These are phyloP conservation scores for Eleginops maclovinus DNA, from an alignment of 2,113 vertebrate species.

Conservation along the genomic window DNA sequence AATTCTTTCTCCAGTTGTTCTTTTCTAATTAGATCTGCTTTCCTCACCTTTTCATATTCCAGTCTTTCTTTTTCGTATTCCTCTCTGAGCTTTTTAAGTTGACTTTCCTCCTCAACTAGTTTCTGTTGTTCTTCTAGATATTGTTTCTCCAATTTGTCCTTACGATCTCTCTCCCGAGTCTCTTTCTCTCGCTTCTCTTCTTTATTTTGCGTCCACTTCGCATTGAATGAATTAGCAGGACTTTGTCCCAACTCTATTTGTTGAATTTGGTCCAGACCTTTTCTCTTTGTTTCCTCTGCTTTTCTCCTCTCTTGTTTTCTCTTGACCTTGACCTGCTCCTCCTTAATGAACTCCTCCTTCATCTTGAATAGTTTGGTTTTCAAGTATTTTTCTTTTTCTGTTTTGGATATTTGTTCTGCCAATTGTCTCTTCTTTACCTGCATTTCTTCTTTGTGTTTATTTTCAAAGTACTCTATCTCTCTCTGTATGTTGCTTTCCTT, in stretches of 20 bases:
- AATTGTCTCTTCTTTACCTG: constrained; percentile 10
- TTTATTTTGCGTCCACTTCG: background rate
- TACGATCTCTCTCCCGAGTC: constrained; percentile 24
- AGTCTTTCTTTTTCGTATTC: constrained; percentile 28
- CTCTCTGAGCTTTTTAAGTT: constrained; percentile 14
- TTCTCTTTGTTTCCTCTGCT: constrained; percentile 1
- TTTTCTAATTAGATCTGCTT: constrained; percentile 2
- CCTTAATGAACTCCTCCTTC: constrained; percentile 21
- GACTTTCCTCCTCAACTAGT: background rate
- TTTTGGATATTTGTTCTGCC: background rate
- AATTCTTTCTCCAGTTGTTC: constrained; percentile 16
- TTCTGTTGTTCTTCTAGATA: constrained; percentile 17
- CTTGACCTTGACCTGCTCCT: constrained; percentile 21
- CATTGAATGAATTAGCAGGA: constrained; percentile 1
- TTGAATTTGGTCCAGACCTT: background rate
- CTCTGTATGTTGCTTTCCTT: constrained; percentile 49
- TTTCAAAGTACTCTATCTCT: constrained; percentile 15
- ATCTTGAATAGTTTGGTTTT: constrained; percentile 21
- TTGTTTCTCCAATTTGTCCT: constrained; percentile 23
- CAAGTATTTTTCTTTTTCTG: constrained; percentile 12
- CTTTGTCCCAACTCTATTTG: constrained; percentile 1
- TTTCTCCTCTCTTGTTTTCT: constrained; percentile 31
- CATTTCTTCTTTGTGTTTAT: background rate
- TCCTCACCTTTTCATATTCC: background rate
- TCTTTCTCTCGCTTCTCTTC: constrained; percentile 1